Conservation (phyloP, 2,113 vertebrate species). For the Poeciliopsis retropinna region DNA sequence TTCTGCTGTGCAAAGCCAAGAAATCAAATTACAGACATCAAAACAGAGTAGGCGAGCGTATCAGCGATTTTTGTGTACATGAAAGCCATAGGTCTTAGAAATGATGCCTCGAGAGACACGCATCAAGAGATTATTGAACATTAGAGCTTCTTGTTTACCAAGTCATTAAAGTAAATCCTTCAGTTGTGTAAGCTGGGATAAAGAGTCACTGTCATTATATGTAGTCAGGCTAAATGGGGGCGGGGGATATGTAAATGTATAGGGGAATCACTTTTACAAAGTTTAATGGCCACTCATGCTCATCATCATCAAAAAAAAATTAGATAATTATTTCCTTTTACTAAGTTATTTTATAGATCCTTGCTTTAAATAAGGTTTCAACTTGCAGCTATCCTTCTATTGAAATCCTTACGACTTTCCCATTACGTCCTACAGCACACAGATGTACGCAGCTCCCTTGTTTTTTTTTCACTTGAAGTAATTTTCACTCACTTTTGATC, state of each 20-base stretch:
- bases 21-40: background rate
- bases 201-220: background rate
- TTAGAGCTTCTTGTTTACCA: background rate
- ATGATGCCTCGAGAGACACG: background rate
- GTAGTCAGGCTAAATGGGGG: background rate
- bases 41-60: background rate
- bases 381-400: background rate
- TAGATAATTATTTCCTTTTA: background rate
- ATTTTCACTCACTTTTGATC: conserved; percentile 11
- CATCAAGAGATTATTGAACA: conserved; percentile 3
- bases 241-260: background rate
- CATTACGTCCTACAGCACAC: conserved; percentile 4
- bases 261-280: background rate
- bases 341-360: background rate
- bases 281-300: background rate
- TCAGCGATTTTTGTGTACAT: conserved; percentile 14
- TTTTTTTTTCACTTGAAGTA: conserved; percentile 1
- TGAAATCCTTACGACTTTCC: conserved; percentile 29
- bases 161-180: conserved; percentile 4
- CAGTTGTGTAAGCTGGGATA: background rate
- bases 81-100: background rate
- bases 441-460: background rate
- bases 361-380: background rate
- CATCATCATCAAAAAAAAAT: background rate
- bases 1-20: background rate